Evolutionary conservation across 2,797 vertebrate genomes (phyloP).

Genomic region (Helarctos malayanus): DNA sequence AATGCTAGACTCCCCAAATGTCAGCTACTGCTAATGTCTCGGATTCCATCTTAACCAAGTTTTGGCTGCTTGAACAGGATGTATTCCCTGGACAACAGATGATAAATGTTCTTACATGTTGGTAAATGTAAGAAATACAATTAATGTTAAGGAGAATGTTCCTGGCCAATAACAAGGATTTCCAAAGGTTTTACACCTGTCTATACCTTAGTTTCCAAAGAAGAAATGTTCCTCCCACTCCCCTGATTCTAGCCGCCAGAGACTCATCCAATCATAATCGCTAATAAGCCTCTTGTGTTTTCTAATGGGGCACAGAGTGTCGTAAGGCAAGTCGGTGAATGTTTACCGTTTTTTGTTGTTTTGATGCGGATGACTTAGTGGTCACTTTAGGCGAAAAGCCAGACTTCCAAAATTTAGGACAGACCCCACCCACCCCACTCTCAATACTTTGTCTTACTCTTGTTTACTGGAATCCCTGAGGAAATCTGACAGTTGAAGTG

Average conservation of each 20-base stretch:
- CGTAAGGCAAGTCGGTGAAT: not conserved
- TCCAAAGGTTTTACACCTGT: not conserved
- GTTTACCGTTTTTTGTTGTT: not conserved
- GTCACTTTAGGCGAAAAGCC: not conserved
- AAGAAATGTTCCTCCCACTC: not conserved
- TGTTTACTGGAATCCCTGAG: not conserved
- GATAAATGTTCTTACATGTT: not conserved
- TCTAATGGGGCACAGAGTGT: not conserved
- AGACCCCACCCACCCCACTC: not conserved
- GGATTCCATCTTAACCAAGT: not conserved
- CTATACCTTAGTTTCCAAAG: slow-evolving; percentile 3
- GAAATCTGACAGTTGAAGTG: not conserved
- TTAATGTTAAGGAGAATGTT: slow-evolving; percentile 20
- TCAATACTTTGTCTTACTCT: not conserved
- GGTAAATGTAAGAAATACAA: slow-evolving; percentile 50
- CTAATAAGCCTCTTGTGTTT: not conserved
- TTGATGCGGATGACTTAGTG: not conserved
- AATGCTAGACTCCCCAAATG: not conserved
- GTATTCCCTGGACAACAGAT: not conserved
- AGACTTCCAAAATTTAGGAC: not conserved
- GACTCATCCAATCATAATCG: not conserved
- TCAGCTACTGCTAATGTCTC: not conserved
- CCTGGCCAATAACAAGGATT: not conserved
- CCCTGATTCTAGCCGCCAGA: not conserved
- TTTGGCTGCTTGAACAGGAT: slow-evolving; percentile 45